phyloP scores from a whole-genome alignment of 2,888 invertebrate genomes.

The Eupithecia exiguata region DNA sequence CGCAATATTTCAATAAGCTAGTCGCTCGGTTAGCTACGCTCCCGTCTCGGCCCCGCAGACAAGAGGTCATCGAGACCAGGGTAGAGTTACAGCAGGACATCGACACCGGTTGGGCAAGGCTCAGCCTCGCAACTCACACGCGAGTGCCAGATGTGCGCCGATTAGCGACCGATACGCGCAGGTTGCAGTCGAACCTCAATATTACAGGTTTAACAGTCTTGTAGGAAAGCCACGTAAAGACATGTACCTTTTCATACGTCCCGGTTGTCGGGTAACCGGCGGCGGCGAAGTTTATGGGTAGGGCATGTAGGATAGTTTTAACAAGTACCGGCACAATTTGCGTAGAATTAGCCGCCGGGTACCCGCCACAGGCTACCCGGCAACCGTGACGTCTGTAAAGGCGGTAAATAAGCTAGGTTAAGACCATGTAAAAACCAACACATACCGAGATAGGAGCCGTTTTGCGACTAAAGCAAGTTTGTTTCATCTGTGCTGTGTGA shows the following conservation, averaged over 20 bases:
- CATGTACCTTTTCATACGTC: too few relatives aligned
- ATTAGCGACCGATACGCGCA: slow-evolving; percentile 48
- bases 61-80: slow-evolving; percentile 27
- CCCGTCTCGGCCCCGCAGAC: slow-evolving; percentile 32
- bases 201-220: background rate
- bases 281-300: too few relatives aligned
- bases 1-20: background rate
- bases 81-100: slow-evolving; percentile 37
- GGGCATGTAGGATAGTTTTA: too few relatives aligned
- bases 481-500: too few relatives aligned
- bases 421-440: background rate
- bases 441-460: background rate
- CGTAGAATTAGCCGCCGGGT: too few relatives aligned
- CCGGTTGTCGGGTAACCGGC: too few relatives aligned
- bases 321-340: too few relatives aligned
- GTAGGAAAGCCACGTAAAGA: background rate
- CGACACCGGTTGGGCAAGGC: slow-evolving; percentile 44
- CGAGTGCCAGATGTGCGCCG: slow-evolving; percentile 52
- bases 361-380: too few relatives aligned
- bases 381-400: background rate
- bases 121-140: slow-evolving; percentile 34
- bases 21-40: background rate
- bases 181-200: slow-evolving; percentile 17
- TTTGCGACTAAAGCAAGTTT: background rate
- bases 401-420: background rate